Conservation (phyloP, 2,888 invertebrate genomes). For the Polyommatus iphigenia region DNA sequence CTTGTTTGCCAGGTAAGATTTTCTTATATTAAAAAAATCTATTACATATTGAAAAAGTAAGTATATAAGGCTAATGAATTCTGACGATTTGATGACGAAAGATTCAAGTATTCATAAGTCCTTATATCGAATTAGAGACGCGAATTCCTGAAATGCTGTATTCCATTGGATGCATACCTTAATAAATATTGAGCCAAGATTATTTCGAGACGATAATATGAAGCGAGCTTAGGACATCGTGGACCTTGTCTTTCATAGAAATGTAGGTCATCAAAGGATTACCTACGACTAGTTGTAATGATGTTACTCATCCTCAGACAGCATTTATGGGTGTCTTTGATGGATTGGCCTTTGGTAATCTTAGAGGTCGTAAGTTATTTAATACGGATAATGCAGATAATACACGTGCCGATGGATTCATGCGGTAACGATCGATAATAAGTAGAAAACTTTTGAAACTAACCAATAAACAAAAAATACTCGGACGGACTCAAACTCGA, state of each 20-base stretch:
- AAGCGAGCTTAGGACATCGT: not conserved
- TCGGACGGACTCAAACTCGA: not conserved
- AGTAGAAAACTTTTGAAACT: too few relatives aligned
- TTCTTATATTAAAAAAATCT: too few relatives aligned
- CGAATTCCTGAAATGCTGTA: too few relatives aligned
- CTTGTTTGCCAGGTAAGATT: too few relatives aligned
- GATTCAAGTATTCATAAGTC: too few relatives aligned
- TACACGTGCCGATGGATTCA: not conserved
- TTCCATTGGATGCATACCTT: too few relatives aligned
- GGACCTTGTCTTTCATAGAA: not conserved
- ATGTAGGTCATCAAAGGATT: slow-evolving; percentile 11
- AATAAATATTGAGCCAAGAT: too few relatives aligned
- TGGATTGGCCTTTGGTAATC: not conserved
- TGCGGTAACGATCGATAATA: too few relatives aligned
- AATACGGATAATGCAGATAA: not conserved
- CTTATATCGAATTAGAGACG: too few relatives aligned
- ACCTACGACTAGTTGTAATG: not conserved
- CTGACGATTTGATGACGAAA: too few relatives aligned
- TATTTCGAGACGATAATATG: not conserved
- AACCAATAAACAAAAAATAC: not conserved
- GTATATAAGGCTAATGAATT: too few relatives aligned
- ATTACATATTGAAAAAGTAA: too few relatives aligned
- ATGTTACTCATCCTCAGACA: not conserved
- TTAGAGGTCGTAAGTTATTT: not conserved
- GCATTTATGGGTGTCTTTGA: not conserved